Percentiles rank a stretch among this genome's conserved stretches.
Conservation (phyloP, 2,113 vertebrate genomes). For the Erpornis zantholeuca region DNA sequence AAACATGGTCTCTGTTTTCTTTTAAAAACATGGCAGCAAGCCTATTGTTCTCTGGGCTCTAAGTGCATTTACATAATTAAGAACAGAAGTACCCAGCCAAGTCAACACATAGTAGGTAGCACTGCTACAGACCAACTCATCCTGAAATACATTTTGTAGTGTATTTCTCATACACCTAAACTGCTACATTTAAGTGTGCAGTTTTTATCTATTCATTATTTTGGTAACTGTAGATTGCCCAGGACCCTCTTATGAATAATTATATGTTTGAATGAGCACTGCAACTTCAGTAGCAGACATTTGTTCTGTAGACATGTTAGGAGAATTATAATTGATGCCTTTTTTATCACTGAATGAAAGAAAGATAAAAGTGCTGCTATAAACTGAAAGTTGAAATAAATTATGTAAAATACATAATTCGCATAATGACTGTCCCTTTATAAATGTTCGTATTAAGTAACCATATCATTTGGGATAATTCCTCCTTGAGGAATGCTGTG, state of each 20-base stretch:
- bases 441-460: slow-evolving; percentile 55
- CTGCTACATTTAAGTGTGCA: background rate
- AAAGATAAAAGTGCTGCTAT: slow-evolving; percentile 43
- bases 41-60: background rate
- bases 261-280: slow-evolving; percentile 38
- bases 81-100: background rate
- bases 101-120: background rate
- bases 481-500: slow-evolving; percentile 32
- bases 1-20: background rate
- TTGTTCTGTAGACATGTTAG: slow-evolving; percentile 28
- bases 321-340: slow-evolving; percentile 53
- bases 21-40: background rate
- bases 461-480: slow-evolving; percentile 59
- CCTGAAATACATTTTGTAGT: background rate
- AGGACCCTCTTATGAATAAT: slow-evolving; percentile 16
- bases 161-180: background rate
- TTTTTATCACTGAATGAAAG: slow-evolving; percentile 41
- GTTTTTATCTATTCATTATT: slow-evolving; percentile 19
- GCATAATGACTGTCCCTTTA: slow-evolving; percentile 56
- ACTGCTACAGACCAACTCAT: background rate
- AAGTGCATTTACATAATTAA: background rate
- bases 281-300: slow-evolving; percentile 42
- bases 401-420: slow-evolving; percentile 62
- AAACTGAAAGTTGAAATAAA: slow-evolving; percentile 56
- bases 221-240: slow-evolving; percentile 25